phyloP scores from a whole-genome alignment of 2,113 vertebrate species.

The Bombycilla garrulus region DNA sequence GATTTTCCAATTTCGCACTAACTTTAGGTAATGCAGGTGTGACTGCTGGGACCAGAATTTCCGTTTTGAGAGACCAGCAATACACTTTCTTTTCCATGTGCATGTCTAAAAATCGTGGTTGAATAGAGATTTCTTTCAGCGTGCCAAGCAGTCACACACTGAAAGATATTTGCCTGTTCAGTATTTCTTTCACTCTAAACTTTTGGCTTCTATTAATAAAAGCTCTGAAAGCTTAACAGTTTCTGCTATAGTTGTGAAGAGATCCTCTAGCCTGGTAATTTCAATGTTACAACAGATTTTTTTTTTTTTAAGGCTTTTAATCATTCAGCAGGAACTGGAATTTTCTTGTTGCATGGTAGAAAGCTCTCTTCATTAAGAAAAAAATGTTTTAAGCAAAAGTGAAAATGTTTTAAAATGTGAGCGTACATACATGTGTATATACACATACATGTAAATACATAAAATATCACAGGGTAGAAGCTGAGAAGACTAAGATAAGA shows the following conservation, averaged over 20 bases:
- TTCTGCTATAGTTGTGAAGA: background rate
- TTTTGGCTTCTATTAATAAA: background rate
- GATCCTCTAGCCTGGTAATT: background rate
- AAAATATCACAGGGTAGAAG: background rate
- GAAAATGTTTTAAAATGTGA: background rate
- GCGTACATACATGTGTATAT: rapidly evolving
- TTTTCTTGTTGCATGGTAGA: background rate
- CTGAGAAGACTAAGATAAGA: background rate
- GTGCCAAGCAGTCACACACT: background rate
- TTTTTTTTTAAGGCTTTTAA: background rate
- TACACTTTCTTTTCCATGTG: background rate
- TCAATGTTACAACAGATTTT: background rate
- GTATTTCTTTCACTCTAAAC: background rate
- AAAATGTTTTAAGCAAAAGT: background rate
- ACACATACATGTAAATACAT: background rate
- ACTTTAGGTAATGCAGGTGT: background rate
- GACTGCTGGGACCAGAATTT: background rate
- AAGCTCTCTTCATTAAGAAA: background rate
- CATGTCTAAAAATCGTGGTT: background rate
- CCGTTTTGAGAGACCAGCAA: background rate
- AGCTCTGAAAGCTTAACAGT: background rate
- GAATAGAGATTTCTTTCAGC: background rate
- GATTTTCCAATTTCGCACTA: background rate
- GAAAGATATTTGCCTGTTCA: background rate
- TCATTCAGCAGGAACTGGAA: background rate